A percentile compares a stretch with the other conserved stretches of the same genome.
These are phyloP conservation scores for Shinisaurus crocodilurus DNA, from an alignment of 2,113 vertebrate species.

Conservation along the genomic window DNA sequence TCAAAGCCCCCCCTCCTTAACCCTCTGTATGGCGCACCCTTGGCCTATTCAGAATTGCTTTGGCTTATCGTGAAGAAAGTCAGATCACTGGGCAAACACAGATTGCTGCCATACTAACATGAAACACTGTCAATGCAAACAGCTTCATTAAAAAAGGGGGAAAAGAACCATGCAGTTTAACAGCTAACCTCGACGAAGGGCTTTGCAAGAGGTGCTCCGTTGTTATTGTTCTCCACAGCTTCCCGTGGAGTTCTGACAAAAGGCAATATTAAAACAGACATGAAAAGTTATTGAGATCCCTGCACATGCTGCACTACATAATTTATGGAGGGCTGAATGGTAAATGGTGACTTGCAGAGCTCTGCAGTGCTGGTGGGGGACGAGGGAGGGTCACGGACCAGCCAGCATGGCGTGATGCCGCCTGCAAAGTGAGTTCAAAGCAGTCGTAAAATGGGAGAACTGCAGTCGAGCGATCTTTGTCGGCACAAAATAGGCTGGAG, in stretches of 20 bases:
- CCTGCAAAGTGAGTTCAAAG: neutral
- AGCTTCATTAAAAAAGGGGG: neutral
- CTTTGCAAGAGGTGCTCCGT: neutral
- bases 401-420: neutral
- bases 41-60: neutral
- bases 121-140: neutral
- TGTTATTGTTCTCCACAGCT: neutral
- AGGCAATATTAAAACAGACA: constrained; percentile 15
- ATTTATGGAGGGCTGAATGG: neutral
- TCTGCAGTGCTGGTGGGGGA: neutral
- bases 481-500: neutral
- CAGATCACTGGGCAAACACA: neutral
- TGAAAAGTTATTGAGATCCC: constrained; percentile 28
- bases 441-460: neutral
- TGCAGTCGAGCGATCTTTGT: neutral
- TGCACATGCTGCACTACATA: neutral
- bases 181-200: neutral
- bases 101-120: neutral
- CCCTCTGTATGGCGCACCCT: neutral
- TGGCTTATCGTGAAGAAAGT: neutral
- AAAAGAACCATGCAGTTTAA: neutral
- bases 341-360: neutral
- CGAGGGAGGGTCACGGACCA: neutral
- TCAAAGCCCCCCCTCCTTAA: neutral
- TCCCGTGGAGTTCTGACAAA: constrained; percentile 14